Evolutionary conservation across 2,797 vertebrate genomes (phyloP), one percentile per base, ranked within the genome.

Genomic region (Onychomys leucogaster): DNA sequence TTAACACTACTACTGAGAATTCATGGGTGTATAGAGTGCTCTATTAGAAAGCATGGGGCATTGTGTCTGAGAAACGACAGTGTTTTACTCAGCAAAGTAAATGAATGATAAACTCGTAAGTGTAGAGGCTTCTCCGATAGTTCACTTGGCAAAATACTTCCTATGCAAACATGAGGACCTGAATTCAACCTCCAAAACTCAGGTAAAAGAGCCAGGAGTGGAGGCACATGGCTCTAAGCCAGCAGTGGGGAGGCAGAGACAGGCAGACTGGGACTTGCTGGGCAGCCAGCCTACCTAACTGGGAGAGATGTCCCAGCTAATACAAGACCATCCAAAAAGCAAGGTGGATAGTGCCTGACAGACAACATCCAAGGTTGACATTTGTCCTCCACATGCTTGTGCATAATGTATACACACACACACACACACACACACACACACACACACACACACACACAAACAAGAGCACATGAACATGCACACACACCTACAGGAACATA

Each of bases 21-120:
- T n/a, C 41, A 65, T 9, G 16, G 4, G 10, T 11, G 73, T 65
- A 59, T 32, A 4, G 17, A 81, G 37, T 77, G 80, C 46, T 41
- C 81, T 49, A 88, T 73, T 9, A 90, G 81, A 73, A 92, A 16
- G 8, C 23, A 82, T 37, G 71, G 73, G 27, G 37, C 1, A 37
- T 73, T 69, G 8, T 46, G 3, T 49, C 78, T 59, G 46, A 61
- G 37, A 96, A 94, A 65, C 2, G 8, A 2, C 73, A 90, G 52
- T 84, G 32, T 78, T 93, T 87, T 84, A 65, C 49, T 69, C 83
- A 91, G 63, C 46, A 76, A 85, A 93, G 34, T 95, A 67, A 95
- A 91, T 86, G 23, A 86, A 86, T 86, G 65, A 25, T 67, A 71
- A 86, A 71, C 23, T 10, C 63, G 16, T 69, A 37, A 55, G 25